phyloP scores from a whole-genome alignment of 2,113 vertebrate species.

The Neopipo cinnamomea region DNA sequence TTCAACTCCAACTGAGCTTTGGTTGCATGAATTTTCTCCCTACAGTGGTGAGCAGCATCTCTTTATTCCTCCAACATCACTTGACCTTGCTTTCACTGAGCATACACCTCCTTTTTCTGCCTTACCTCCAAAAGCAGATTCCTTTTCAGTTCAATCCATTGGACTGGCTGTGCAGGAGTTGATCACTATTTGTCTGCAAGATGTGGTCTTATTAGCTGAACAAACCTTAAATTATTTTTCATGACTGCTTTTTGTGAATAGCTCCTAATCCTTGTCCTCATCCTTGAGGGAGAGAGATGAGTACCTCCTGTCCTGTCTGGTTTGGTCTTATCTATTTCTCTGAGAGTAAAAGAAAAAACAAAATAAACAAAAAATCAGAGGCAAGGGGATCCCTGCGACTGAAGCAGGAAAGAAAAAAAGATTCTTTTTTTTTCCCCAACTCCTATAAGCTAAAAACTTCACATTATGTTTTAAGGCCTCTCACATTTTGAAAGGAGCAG shows the following conservation, averaged over 20 bases:
- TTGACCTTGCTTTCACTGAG: neutral
- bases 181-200: neutral
- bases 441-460: neutral
- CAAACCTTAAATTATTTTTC: neutral
- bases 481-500: neutral
- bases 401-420: neutral
- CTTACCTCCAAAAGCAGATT: neutral
- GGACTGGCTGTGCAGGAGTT: neutral
- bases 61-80: neutral
- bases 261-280: neutral
- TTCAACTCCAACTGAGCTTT: neutral
- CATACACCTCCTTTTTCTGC: neutral
- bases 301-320: neutral
- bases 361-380: neutral
- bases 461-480: neutral
- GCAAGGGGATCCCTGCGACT: neutral
- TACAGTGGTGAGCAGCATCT: neutral
- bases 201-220: neutral
- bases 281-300: neutral
- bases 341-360: neutral
- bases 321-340: neutral
- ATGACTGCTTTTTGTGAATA: neutral
- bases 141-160: neutral
- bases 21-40: neutral
- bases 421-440: fast-evolving